Base-by-base conservation (phyloP, 2,888 invertebrate genomes). In the Zelleria hepariella region DNA sequence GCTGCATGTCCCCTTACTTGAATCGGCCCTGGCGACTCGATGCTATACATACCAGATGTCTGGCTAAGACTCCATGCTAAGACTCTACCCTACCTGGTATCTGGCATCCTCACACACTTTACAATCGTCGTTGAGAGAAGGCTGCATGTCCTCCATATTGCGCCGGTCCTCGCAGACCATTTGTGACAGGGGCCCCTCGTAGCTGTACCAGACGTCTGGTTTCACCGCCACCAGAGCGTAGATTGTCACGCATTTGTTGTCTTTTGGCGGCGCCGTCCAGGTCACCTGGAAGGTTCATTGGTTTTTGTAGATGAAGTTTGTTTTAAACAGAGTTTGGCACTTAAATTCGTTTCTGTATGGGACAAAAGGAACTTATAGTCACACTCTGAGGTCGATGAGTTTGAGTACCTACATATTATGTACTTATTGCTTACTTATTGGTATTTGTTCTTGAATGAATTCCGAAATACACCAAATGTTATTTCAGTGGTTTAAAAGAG, bases 191-290 rank as follows among this genome's bases (percentile, higher is more conserved):
- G 86, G 86, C 0, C 79, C 80, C 21, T 80, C 82, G 57, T 68
- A 79, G 32, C 68, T 80, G 62, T 87, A 87, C 86, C 87, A 88
- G 0, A 86, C 80, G 58, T 83, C 83, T 0, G 74, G 77, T 42
- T 75, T 80, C 0, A 84, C 75, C 0, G 86, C 86, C 1, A 87
- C 75, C 26, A 83, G 70, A 0, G 87, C 86, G 58, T 78, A 79
- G 53, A 88, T 73, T 0, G 83, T 84, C 10, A 87, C 85, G 54
- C 87, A 87, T 66, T 80, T 76, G 54, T 83, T 82, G 23, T 74
- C 77, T 62, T 85, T 85, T 0, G 69, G 70, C 8, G 87, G 87
- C 1, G 87, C 81, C 62, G 65, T 72, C 87, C 87, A 88, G 18
- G 68, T 63, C 0, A 74, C 86, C 87, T 85, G 51, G 23, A 64